phyloP scores from a whole-genome alignment of 2,113 vertebrate species.

The Ailuropoda melanoleuca region DNA sequence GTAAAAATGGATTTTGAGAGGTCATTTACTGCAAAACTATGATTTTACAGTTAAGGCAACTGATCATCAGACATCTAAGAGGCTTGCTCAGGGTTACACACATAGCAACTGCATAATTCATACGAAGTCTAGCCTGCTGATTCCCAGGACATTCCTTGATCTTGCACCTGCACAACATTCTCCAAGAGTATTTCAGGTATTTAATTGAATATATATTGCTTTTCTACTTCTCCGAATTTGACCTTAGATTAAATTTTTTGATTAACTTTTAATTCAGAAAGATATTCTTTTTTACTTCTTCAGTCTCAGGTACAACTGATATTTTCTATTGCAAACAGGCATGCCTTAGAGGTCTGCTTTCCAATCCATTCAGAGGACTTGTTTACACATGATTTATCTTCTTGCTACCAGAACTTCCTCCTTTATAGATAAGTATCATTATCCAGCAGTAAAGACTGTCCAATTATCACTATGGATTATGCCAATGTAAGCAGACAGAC shows the following conservation, averaged over 20 bases:
- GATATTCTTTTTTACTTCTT: neutral
- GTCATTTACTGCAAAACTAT: neutral
- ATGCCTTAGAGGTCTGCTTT: neutral
- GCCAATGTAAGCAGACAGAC: neutral
- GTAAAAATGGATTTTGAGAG: neutral
- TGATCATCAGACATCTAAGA: neutral
- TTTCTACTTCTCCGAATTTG: constrained; percentile 35
- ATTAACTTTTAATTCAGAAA: neutral
- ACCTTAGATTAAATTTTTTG: neutral
- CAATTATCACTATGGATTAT: neutral
- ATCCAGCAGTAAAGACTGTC: neutral
- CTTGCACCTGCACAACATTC: neutral
- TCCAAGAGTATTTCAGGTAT: neutral
- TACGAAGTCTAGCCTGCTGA: neutral
- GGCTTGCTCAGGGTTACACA: neutral
- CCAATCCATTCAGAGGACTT: neutral
- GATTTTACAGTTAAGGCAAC: neutral
- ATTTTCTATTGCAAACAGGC: constrained; percentile 10
- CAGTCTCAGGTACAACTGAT: neutral
- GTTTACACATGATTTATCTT: neutral
- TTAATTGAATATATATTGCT: neutral
- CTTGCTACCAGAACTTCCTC: neutral
- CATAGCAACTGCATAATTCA: neutral
- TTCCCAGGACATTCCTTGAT: neutral
- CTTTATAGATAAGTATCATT: neutral